Evolutionary conservation across 2,113 vertebrate species (phyloP), one percentile per base, ranked within the genome.

Genomic region (Carassius gibelio): DNA sequence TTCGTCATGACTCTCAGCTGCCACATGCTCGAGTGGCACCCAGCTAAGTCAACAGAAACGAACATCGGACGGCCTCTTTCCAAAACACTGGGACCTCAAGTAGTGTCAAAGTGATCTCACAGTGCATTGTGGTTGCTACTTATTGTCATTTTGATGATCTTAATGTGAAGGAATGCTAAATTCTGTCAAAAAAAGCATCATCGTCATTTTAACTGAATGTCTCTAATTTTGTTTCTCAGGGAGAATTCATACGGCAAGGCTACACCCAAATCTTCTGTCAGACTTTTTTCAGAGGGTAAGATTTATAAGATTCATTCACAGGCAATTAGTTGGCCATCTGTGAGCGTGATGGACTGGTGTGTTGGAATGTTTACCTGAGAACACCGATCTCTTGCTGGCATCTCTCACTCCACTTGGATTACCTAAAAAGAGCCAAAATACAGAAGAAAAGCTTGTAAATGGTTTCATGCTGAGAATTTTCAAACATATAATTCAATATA

Each of bases 31-130:
- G 92, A 91, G 89, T 87, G 80, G 88, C 91, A 89, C 88, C 92
- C 88, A 71, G 88, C 91, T 94, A 93, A 94, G 91, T 94, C 92
- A 90, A 92, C 94, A 93, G 93, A 94, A 94, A 90, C 84, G 89
- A 90, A 90, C 90, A 92, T 85, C 69, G 30, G 86, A 8, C 82
- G 42, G 80, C 74, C 82, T 26, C 76, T 91, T 90, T 92, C 89
- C 91, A 48, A 68, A 59, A 55, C 78, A 84, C 64, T 19, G 14
- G 13, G 23, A 30, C 34, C 42, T 19, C 52, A 45, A 75, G 26
- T 6, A 84, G 79, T 34, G 64, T 81, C 30, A 72, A 19, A 84
- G n/a, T 64, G 4, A 50, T 36, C 15, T 36, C 23, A 23, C 80
- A 52, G 45, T 69, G 62, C 17, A 69, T 77, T 75, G 38, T 52